Percentiles rank a stretch among this genome's conserved stretches.
Evolutionary conservation across 2,797 vertebrate species (phyloP).

Genomic region (Xerus rutilus): DNA sequence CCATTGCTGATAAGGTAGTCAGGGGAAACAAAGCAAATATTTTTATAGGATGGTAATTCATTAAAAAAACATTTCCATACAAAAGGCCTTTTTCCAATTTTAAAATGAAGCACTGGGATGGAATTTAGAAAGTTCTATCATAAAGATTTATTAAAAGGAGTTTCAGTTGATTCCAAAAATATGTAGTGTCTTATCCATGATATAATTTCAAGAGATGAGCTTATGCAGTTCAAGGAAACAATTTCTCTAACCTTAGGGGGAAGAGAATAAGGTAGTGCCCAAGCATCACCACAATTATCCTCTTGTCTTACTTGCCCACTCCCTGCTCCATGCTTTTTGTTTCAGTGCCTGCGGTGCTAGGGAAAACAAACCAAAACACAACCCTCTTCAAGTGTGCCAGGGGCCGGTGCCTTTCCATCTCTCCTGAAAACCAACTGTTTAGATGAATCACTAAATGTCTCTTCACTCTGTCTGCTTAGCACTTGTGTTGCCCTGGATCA

Average conservation of each 20-base stretch:
- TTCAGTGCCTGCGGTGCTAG: neutral
- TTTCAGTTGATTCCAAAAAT: conserved; percentile 41
- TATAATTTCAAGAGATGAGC: conserved; percentile 55
- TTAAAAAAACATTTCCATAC: conserved; percentile 43
- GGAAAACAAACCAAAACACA: neutral
- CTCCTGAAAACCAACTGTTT: conserved; percentile 46
- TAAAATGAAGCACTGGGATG: conserved; percentile 27
- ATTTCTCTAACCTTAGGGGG: conserved; percentile 2
- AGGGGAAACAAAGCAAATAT: neutral
- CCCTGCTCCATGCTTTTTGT: conserved; percentile 30
- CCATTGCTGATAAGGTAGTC: neutral
- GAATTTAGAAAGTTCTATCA: conserved; percentile 50
- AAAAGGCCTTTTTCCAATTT: conserved; percentile 24
- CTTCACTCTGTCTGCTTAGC: conserved; percentile 38
- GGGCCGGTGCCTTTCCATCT: neutral
- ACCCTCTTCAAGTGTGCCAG: neutral
- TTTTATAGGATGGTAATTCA: conserved; percentile 46
- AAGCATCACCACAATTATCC: neutral
- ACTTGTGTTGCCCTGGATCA: conserved; percentile 59
- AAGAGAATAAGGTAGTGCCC: conserved; percentile 5
- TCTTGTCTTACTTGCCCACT: neutral
- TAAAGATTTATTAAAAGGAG: conserved; percentile 57
- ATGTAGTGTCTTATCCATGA: conserved; percentile 23
- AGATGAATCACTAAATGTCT: conserved; percentile 63
- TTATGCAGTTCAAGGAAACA: conserved; percentile 40